Conservation (phyloP, 2,113 vertebrate genomes). For the Siniperca chuatsi region DNA sequence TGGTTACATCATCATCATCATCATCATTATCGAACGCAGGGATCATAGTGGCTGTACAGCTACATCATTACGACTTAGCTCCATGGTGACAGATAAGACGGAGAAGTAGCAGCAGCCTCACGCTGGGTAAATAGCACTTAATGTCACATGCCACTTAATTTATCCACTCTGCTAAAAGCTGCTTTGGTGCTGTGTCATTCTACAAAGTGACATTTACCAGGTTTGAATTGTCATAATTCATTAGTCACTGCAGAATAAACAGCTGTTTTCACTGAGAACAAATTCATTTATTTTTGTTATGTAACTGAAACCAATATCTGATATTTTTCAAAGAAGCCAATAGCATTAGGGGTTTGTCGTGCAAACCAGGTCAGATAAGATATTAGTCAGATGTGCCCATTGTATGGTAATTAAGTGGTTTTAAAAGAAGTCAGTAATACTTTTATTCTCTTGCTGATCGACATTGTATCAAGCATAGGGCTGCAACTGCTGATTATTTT, state of each 20-base stretch:
- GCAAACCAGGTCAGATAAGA: background rate
- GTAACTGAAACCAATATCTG: background rate
- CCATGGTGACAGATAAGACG: background rate
- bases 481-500: background rate
- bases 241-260: background rate
- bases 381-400: background rate
- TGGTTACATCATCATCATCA: conserved; percentile 7
- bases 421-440: background rate
- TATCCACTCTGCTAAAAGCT: background rate
- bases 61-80: background rate
- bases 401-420: background rate
- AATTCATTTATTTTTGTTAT: background rate
- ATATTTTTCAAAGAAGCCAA: background rate
- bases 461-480: background rate
- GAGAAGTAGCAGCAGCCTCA: background rate
- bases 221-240: background rate
- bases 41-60: background rate
- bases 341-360: background rate
- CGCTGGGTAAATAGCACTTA: background rate
- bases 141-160: background rate
- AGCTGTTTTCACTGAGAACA: background rate
- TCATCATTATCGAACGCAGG: background rate
- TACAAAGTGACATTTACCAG: background rate
- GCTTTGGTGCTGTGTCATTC: background rate
- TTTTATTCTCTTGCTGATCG: background rate